phyloP scores from a whole-genome alignment of 2,888 invertebrate species.

The Cryptocheilus praepositus region DNA sequence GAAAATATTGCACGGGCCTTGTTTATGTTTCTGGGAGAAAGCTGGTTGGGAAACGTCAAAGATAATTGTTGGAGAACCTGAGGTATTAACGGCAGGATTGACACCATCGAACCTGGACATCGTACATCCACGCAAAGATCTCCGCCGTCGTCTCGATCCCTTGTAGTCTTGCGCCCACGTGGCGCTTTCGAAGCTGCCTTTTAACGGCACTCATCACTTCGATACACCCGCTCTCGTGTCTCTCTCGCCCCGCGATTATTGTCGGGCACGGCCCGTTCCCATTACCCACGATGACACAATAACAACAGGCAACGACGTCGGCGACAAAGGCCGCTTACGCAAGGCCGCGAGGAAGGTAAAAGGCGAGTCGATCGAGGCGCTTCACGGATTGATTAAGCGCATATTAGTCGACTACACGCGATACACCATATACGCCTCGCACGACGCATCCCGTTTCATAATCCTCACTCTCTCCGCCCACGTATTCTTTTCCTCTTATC shows the following conservation, averaged over 20 bases:
- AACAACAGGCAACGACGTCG: conserved; percentile 52
- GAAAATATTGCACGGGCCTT: too few relatives aligned
- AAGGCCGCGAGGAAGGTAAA: conserved; percentile 55
- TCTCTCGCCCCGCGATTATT: conserved; percentile 8
- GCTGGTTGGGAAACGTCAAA: too few relatives aligned
- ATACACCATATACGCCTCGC: not conserved
- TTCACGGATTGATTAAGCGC: not conserved
- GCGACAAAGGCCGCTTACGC: conserved; percentile 42
- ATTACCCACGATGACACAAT: conserved; percentile 57
- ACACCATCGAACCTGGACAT: too few relatives aligned
- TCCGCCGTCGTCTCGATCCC: conserved; percentile 20
- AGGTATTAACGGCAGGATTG: too few relatives aligned
- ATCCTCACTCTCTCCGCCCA: not conserved
- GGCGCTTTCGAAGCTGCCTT: conserved; percentile 58
- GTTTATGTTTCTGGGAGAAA: too few relatives aligned
- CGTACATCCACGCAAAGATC: conserved; percentile 12
- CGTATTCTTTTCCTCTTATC: not conserved
- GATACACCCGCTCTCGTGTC: not conserved
- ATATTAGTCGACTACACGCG: conserved; percentile 1
- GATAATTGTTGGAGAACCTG: too few relatives aligned
- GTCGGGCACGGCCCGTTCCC: conserved; percentile 32
- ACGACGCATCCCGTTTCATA: not conserved
- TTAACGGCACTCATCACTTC: conserved; percentile 38
- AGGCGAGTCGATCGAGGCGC: conserved; percentile 35
- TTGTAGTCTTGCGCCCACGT: conserved; percentile 57